Evolutionary conservation across 2,113 vertebrate species (phyloP), one percentile per base, ranked within the genome.

Genomic region (Orycteropus afer): DNA sequence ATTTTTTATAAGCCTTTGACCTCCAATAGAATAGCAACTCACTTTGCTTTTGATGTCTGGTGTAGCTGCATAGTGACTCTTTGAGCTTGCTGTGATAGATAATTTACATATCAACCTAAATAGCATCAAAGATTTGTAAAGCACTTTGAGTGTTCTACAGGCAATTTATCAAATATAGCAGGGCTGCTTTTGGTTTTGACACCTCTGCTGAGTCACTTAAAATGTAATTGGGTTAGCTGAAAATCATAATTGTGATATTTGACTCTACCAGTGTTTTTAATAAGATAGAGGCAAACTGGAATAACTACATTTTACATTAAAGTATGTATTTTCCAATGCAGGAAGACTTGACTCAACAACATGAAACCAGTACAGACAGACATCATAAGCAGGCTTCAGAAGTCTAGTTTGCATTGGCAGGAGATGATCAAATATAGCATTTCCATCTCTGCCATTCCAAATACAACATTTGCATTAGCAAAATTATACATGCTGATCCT

Each of bases 51-150:
- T 97, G 91, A 97, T 95, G 69, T 95, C 37, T n/a, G 47, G 49
- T 79, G 59, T 71, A 89, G 25, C 47, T 55, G 59, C 49, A 14
- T 20, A 63, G 34, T 57, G 32, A 82, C 88, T 53, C 84, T 90
- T 93, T 94, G 91, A 96, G 87, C 90, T 95, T 10, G 55, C 42
- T 78, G 92, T 74, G 49, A 40, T 86, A 69, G 51, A 83, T 92
- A 77, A 96, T 95, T 94, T 95, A 89, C 87, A 86, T 95, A 86
- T 69, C 92, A 92, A 93, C 95, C 89, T 95, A 96, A 97, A 97
- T n/a, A 93, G 49, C 92, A 92, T 96, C 94, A 95, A 94, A 90
- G 93, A 97, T 78, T 74, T 20, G 0, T 18, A 63, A 88, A 93
- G 51, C 49, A 86, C 69, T 92, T 81, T 93, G 92, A 42, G 17